phyloP scores from a whole-genome alignment of 2,113 vertebrate genomes.

The Holacanthus passer region DNA sequence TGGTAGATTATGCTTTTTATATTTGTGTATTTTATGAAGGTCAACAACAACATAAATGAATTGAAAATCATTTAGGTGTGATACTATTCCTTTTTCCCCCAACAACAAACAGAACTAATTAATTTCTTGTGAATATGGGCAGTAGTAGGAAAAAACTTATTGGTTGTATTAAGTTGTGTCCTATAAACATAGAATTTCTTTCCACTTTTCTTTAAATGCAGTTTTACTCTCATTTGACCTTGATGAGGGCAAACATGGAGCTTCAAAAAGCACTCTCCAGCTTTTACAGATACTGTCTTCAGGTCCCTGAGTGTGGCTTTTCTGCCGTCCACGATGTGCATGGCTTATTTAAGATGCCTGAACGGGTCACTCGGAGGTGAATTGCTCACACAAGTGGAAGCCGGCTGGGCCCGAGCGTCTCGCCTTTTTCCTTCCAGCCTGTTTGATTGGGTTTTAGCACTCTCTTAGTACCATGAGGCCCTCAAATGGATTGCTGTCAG shows the following conservation, averaged over 20 bases:
- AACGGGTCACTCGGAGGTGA: constrained; percentile 75
- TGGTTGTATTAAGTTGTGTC: not conserved
- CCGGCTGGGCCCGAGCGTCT: constrained; percentile 38
- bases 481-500: constrained; percentile 78
- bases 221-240: constrained; percentile 44
- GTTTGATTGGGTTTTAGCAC: constrained; percentile 81
- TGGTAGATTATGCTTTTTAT: not conserved
- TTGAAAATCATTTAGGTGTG: not conserved
- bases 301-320: constrained; percentile 32
- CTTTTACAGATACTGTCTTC: constrained; percentile 33
- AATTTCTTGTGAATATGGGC: too few species aligned
- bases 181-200: constrained; percentile 5
- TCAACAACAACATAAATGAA: not conserved
- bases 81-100: not conserved
- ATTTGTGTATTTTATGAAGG: not conserved
- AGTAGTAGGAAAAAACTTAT: not conserved
- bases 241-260: constrained; percentile 15
- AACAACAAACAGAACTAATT: not conserved
- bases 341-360: constrained; percentile 67
- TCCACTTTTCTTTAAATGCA: not conserved
- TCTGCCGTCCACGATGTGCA: constrained; percentile 28
- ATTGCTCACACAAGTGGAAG: constrained; percentile 73
- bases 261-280: constrained; percentile 44
- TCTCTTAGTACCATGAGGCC: constrained; percentile 66
- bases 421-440: constrained; percentile 54